A percentile compares a stretch with the other conserved stretches of the same genome.
Conservation (phyloP, 2,888 invertebrate species). For the Synanthedon tipuliformis region DNA sequence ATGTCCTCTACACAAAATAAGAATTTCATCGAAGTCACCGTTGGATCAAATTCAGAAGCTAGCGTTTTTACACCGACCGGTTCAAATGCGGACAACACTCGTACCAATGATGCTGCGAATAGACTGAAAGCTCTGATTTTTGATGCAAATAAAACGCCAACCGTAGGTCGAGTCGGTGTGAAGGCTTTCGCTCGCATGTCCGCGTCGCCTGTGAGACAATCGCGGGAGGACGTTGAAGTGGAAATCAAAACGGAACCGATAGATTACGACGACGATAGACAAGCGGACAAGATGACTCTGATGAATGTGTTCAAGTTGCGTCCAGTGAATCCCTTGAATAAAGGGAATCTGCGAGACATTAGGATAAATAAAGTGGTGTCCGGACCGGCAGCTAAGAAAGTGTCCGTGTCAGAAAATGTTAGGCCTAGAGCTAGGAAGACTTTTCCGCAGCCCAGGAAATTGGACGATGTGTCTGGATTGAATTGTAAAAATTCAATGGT, state of each 20-base stretch:
- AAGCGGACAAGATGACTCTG: constrained; percentile 46
- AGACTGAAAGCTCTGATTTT: constrained; percentile 35
- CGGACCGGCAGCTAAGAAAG: constrained; percentile 21
- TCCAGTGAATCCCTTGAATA: constrained; percentile 27
- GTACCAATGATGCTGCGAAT: constrained; percentile 32
- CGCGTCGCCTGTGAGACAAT: constrained; percentile 22
- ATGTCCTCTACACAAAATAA: constrained; percentile 7
- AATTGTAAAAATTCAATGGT: constrained; percentile 62
- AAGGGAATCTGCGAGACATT: constrained; percentile 37
- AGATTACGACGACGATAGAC: constrained; percentile 50
- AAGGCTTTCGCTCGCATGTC: constrained; percentile 56
- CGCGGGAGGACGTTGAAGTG: constrained; percentile 24
- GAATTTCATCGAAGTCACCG: constrained; percentile 23
- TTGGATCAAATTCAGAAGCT: constrained; percentile 26
- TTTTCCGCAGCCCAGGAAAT: constrained; percentile 48
- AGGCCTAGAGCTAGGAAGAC: constrained; percentile 47
- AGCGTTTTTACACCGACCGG: constrained; percentile 41
- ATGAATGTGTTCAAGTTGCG: constrained; percentile 48
- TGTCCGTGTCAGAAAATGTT: constrained; percentile 23
- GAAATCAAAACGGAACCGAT: constrained; percentile 58
- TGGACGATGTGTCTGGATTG: constrained; percentile 43
- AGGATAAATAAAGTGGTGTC: constrained; percentile 45
- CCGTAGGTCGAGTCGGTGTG: constrained; percentile 51
- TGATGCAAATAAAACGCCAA: constrained; percentile 10
- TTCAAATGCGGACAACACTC: constrained; percentile 23